Evolutionary conservation across 2,113 vertebrate genomes (phyloP).

Genomic region (Uria aalge): DNA sequence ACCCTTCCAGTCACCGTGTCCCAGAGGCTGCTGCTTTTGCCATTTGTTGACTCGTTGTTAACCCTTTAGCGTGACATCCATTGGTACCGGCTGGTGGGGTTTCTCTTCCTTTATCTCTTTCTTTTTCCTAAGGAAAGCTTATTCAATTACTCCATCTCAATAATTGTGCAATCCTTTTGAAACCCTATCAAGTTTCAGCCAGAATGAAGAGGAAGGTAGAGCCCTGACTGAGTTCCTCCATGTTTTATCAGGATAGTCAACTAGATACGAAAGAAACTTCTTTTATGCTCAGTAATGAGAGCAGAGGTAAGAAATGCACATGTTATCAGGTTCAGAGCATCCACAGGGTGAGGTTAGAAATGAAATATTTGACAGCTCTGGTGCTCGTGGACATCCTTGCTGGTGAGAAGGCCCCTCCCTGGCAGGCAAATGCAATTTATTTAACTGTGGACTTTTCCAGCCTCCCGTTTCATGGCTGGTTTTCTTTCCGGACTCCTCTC

Average conservation of each 20-base stretch:
- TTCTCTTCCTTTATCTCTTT: background rate
- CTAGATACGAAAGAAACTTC: background rate
- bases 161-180: background rate
- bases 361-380: fast-evolving
- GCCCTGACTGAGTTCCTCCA: background rate
- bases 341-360: background rate
- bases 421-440: background rate
- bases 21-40: background rate
- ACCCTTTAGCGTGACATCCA: background rate
- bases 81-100: background rate
- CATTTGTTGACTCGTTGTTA: background rate
- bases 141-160: background rate
- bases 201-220: background rate
- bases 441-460: background rate
- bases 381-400: background rate
- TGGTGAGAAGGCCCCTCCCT: background rate
- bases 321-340: background rate
- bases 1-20: background rate
- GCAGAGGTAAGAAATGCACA: background rate
- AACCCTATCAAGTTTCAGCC: background rate
- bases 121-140: background rate
- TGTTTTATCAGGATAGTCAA: background rate
- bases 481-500: background rate
- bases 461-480: background rate
- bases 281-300: background rate